Evolutionary conservation across 2,888 invertebrate species (phyloP).

Genomic region (Andrena trimmerana): DNA sequence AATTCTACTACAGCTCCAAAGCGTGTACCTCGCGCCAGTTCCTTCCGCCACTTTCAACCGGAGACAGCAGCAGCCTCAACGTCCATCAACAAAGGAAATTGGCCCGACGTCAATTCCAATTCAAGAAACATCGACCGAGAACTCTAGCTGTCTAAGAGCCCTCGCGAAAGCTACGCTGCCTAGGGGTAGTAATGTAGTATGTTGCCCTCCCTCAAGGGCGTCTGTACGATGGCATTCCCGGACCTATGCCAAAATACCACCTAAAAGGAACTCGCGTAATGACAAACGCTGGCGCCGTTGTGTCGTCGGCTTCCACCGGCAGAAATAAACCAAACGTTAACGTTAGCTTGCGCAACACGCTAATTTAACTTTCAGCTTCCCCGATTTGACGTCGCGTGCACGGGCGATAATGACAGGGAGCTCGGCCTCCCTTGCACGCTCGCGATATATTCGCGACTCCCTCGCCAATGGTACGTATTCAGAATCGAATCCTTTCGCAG

Average conservation of each 20-base stretch:
- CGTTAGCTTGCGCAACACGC: constrained; percentile 49
- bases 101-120: constrained; percentile 30
- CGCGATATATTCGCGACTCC: not conserved
- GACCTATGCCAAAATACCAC: constrained; percentile 49
- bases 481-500: too few species aligned
- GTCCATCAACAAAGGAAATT: not conserved
- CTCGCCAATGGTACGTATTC: too few species aligned
- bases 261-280: constrained; percentile 33
- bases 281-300: constrained; percentile 37
- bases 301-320: constrained; percentile 35
- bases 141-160: not conserved
- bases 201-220: constrained; percentile 41
- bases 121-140: not conserved
- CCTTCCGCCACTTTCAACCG: not conserved
- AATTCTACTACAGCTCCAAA: not conserved
- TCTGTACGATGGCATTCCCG: constrained; percentile 26
- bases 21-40: not conserved
- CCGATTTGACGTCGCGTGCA: constrained; percentile 5
- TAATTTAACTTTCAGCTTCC: constrained; percentile 48
- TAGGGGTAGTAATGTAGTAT: not conserved
- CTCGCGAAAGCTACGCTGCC: not conserved
- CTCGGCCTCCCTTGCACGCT: not conserved
- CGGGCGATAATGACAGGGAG: too few species aligned
- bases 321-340: constrained; percentile 52
- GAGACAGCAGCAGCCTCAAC: not conserved